Conservation (phyloP, 2,888 invertebrate genomes). For the Melanophora roralis region DNA sequence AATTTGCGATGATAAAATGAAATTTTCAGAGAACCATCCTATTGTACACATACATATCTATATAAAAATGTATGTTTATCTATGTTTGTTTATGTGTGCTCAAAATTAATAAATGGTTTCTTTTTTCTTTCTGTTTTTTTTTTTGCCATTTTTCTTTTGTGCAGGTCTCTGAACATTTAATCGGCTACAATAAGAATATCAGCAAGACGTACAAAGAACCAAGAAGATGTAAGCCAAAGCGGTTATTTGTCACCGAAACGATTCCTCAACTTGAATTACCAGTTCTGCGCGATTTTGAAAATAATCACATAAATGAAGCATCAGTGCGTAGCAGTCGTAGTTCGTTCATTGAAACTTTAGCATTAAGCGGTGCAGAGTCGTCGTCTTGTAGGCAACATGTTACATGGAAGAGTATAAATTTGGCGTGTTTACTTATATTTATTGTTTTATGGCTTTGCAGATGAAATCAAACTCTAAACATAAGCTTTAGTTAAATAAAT, state of each 20-base stretch:
- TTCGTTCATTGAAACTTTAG: slow-evolving; percentile 79
- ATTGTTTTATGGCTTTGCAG: slow-evolving; percentile 39
- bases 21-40: too few relatives aligned
- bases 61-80: too few relatives aligned
- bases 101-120: slow-evolving; percentile 6
- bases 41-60: too few relatives aligned
- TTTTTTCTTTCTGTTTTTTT: slow-evolving; percentile 8
- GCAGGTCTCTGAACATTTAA: slow-evolving; percentile 67
- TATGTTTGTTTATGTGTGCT: too few relatives aligned
- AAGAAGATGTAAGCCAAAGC: slow-evolving; percentile 65
- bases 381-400: slow-evolving; percentile 51
- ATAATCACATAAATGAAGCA: slow-evolving; percentile 62
- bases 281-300: slow-evolving; percentile 72
- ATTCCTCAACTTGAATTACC: slow-evolving; percentile 78
- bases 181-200: slow-evolving; percentile 66
- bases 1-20: too few relatives aligned
- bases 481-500: slow-evolving; percentile 23
- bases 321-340: slow-evolving; percentile 79
- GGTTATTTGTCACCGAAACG: slow-evolving; percentile 68
- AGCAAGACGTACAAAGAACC: slow-evolving; percentile 65
- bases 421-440: slow-evolving; percentile 27
- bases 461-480: slow-evolving; percentile 37
- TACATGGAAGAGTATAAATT: slow-evolving; percentile 39
- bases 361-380: slow-evolving; percentile 74
- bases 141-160: slow-evolving; percentile 30